These are phyloP conservation scores for Lissonota sp. DNA, from an alignment of 2,888 invertebrate species.

Conservation along the genomic window DNA sequence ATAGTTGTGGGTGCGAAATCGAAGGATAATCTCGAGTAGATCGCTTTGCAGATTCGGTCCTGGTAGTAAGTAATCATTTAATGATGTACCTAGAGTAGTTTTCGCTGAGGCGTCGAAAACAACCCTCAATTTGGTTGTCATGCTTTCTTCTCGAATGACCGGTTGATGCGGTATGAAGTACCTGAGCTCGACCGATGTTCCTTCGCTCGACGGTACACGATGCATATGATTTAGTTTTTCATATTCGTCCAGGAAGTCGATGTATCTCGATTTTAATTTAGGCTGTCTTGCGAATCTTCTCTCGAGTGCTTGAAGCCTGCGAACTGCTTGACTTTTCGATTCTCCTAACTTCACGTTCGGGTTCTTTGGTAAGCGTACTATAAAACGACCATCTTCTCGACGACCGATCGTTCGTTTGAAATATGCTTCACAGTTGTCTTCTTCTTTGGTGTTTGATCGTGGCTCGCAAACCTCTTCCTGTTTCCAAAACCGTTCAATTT, in stretches of 20 bases:
- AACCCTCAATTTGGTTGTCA: slow-evolving; percentile 23
- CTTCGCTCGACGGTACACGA: not conserved
- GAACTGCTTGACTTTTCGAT: slow-evolving; percentile 59
- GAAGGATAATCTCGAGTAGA: slow-evolving; percentile 18
- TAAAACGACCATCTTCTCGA: slow-evolving; percentile 62
- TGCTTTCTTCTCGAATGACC: slow-evolving; percentile 36
- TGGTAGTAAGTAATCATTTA: slow-evolving; percentile 40
- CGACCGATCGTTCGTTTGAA: too few relatives aligned
- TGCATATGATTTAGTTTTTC: slow-evolving; percentile 66
- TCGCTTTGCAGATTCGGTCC: slow-evolving; percentile 53
- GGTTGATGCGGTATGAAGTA: slow-evolving; percentile 47
- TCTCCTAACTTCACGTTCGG: slow-evolving; percentile 58
- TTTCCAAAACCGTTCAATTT: slow-evolving; percentile 67
- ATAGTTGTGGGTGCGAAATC: slow-evolving; percentile 42
- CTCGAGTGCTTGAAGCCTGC: slow-evolving; percentile 66
- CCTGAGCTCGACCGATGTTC: slow-evolving; percentile 1
- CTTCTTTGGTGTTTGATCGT: slow-evolving; percentile 54
- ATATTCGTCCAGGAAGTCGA: slow-evolving; percentile 69
- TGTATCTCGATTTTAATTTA: slow-evolving; percentile 55
- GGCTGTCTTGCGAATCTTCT: slow-evolving; percentile 54
- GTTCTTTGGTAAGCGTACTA: slow-evolving; percentile 61
- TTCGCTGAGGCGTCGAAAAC: slow-evolving; percentile 23
- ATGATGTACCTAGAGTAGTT: slow-evolving; percentile 33
- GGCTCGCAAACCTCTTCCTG: slow-evolving; percentile 62
- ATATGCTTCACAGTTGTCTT: slow-evolving; percentile 62